Percentiles rank a stretch among this genome's conserved stretches.
These are phyloP conservation scores for Nothoprocta pentlandii DNA, from an alignment of 2,113 vertebrate species.

Conservation along the genomic window DNA sequence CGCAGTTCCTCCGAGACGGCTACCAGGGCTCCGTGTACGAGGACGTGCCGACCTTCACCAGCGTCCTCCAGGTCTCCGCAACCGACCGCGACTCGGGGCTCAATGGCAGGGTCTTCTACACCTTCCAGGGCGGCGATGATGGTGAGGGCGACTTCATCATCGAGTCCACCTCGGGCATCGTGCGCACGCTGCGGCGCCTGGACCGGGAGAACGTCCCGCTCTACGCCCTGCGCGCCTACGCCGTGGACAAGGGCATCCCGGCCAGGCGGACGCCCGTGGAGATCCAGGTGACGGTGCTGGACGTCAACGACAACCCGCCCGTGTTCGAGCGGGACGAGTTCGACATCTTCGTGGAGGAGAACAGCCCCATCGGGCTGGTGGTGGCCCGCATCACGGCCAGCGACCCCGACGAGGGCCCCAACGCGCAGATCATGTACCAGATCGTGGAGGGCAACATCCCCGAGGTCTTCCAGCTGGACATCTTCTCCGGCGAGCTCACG, in stretches of 20 bases:
- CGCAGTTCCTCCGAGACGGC: slow-evolving; percentile 89
- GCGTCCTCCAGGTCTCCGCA: slow-evolving; percentile 93
- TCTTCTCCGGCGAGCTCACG: slow-evolving; percentile 94
- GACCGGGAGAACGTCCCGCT: slow-evolving; percentile 92
- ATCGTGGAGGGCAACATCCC: slow-evolving; percentile 98
- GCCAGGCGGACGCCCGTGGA: slow-evolving; percentile 85
- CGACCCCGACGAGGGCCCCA: slow-evolving; percentile 94
- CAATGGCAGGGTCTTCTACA: slow-evolving; percentile 93
- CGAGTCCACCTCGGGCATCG: slow-evolving; percentile 94
- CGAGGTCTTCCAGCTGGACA: slow-evolving; percentile 95
- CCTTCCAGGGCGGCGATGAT: slow-evolving; percentile 93
- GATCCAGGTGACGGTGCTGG: slow-evolving; percentile 88
- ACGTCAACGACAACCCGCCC: slow-evolving; percentile 95
- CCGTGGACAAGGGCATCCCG: slow-evolving; percentile 92
- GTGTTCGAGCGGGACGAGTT: slow-evolving; percentile 95
- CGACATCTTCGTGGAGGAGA: slow-evolving; percentile 94
- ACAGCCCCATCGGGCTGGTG: slow-evolving; percentile 93
- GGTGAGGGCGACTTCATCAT: slow-evolving; percentile 95
- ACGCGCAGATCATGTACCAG: slow-evolving; percentile 98
- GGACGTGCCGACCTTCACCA: slow-evolving; percentile 92
- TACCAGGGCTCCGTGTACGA: slow-evolving; percentile 92
- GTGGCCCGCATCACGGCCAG: slow-evolving; percentile 91
- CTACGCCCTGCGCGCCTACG: slow-evolving; percentile 87
- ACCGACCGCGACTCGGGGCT: slow-evolving; percentile 92
- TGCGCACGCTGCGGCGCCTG: slow-evolving; percentile 89